Conservation (phyloP, 2,888 invertebrate genomes). For the Drosophila fungiperda region DNA sequence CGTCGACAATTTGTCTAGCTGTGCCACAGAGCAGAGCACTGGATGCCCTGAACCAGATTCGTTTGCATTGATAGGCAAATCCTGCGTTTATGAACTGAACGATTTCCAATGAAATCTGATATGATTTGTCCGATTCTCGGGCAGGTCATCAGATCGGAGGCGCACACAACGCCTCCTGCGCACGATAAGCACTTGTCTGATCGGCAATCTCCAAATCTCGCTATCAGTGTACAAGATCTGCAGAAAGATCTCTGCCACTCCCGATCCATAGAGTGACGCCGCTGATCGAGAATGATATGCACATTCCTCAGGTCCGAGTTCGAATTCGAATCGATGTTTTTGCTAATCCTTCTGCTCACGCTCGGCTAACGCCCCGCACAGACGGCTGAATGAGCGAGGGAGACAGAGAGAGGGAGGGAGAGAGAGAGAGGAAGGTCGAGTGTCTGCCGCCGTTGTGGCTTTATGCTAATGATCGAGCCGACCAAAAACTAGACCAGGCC, state of each 20-base stretch:
- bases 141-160: conserved; percentile 29
- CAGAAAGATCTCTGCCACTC: conserved; percentile 32
- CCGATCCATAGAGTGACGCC: conserved; percentile 31
- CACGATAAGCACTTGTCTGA: conserved; percentile 76
- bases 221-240: conserved; percentile 51
- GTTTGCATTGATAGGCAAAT: conserved; percentile 70
- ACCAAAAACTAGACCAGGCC: conserved; percentile 70
- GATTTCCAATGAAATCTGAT: conserved; percentile 71
- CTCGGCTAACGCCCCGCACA: conserved; percentile 68
- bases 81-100: conserved; percentile 35
- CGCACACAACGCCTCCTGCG: conserved; percentile 34
- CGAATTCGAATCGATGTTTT: conserved; percentile 17
- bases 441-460: conserved; percentile 77
- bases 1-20: conserved; percentile 56
- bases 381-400: conserved; percentile 25
- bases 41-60: conserved; percentile 38
- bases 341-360: conserved; percentile 72
- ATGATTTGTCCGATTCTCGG: conserved; percentile 54
- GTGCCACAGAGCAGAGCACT: neutral
- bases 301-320: conserved; percentile 57
- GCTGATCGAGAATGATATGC: conserved; percentile 73
- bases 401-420: neutral
- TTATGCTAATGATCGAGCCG: conserved; percentile 80
- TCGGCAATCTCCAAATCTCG: conserved; percentile 57
- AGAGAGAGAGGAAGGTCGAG: conserved; percentile 18